A percentile compares a stretch with the other conserved stretches of the same genome.
Conservation (phyloP, 2,113 vertebrate genomes). For the Rhinoptilus africanus region DNA sequence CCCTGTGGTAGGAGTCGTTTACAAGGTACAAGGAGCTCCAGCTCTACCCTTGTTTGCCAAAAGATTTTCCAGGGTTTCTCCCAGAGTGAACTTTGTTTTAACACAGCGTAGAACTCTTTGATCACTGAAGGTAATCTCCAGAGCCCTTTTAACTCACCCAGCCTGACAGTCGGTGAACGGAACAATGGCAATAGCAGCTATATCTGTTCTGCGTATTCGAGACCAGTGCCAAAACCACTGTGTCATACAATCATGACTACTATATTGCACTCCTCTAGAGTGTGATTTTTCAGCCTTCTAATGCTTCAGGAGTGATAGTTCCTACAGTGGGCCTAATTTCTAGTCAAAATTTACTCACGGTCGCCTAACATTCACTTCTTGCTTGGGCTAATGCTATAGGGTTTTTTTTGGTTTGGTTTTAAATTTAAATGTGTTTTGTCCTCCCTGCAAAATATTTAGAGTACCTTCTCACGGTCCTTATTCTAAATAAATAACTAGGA, state of each 20-base stretch:
- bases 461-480: neutral
- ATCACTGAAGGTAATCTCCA: conserved; percentile 25
- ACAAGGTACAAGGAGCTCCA: neutral
- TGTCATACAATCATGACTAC: neutral
- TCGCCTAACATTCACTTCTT: neutral
- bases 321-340: neutral
- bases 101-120: neutral
- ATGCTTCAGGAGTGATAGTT: neutral
- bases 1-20: neutral
- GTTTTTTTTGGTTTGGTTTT: neutral
- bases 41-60: neutral
- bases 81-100: neutral
- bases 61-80: neutral
- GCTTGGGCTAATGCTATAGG: neutral
- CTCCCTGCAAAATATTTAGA: neutral
- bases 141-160: neutral
- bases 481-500: neutral
- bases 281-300: neutral
- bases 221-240: neutral
- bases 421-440: neutral
- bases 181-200: neutral
- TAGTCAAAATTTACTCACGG: neutral
- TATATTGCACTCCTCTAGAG: neutral
- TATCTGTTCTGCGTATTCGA: neutral
- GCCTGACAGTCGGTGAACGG: neutral